Conservation (phyloP, 1,140 invertebrate genomes). For the Araneus ventricosus region DNA sequence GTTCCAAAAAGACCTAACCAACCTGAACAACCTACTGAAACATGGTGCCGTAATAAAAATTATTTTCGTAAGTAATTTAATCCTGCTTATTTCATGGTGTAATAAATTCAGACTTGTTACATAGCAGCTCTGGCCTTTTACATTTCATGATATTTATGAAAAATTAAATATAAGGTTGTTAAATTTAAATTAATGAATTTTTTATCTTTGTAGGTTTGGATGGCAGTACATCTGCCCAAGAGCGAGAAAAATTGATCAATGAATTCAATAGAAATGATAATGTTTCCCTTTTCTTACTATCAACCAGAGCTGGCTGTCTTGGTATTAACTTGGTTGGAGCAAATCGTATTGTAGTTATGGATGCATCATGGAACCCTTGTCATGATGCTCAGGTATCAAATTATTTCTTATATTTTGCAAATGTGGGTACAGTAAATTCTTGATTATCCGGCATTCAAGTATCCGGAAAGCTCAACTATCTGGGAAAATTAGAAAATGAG, state of each 20-base stretch:
- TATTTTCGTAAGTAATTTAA: constrained; percentile 90
- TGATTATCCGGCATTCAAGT: no score
- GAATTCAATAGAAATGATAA: constrained; percentile 97
- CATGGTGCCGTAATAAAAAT: constrained; percentile 92
- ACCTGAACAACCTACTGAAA: constrained; percentile 79
- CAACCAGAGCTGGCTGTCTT: constrained; percentile 96
- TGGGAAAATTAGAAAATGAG: no score
- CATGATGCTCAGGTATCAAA: constrained; percentile 92
- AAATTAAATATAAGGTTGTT: no score
- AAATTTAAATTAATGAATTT: no score
- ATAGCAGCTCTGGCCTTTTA: not conserved
- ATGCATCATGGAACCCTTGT: constrained; percentile 99
- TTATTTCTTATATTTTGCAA: not conserved
- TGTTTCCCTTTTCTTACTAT: constrained; percentile 96
- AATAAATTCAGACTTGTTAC: not conserved
- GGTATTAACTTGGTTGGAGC: constrained; percentile 98
- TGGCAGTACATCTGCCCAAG: constrained; percentile 95
- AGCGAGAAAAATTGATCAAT: constrained; percentile 97
- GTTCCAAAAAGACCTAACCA: constrained; percentile 85
- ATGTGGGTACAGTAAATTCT: no score
- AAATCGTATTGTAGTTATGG: constrained; percentile 97
- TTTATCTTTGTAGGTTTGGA: constrained; percentile 84
- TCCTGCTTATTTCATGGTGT: constrained; percentile 6
- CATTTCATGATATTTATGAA: not conserved
- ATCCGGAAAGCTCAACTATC: no score